Percentiles rank a stretch among this genome's conserved stretches.
phyloP scores from a whole-genome alignment of 64 coral and sea anemone species.

The Pachyseris speciosa region DNA sequence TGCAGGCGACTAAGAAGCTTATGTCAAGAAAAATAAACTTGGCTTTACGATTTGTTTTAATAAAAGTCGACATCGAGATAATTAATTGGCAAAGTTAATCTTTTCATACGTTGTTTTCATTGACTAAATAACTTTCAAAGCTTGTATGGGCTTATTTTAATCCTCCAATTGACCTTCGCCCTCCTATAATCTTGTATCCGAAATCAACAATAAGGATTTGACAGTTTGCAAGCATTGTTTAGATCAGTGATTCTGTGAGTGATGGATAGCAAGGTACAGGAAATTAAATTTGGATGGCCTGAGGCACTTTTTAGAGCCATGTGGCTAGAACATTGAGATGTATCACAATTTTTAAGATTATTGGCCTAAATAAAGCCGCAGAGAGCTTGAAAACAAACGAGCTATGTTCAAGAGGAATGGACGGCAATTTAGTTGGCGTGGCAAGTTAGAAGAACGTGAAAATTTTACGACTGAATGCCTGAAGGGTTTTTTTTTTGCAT shows the following conservation, averaged over 20 bases:
- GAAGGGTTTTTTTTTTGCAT: too few species aligned
- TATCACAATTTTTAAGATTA: background rate
- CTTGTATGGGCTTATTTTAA: background rate
- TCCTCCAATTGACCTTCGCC: constrained; percentile 17
- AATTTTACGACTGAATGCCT: too few species aligned
- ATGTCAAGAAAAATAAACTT: background rate
- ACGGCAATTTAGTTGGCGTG: too few species aligned
- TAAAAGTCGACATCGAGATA: constrained; percentile 20
- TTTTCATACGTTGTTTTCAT: constrained; percentile 9
- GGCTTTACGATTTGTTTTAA: background rate
- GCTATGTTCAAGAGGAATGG: too few species aligned
- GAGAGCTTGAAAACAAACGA: background rate
- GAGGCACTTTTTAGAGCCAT: background rate
- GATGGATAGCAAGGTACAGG: background rate
- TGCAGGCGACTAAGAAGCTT: too few species aligned
- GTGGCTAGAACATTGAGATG: background rate
- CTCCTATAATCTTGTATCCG: background rate
- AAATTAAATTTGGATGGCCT: constrained; percentile 24
- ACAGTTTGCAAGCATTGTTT: constrained; percentile 9
- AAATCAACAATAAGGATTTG: background rate
- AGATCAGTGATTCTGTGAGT: background rate
- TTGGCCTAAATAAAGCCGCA: background rate
- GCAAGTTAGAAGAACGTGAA: too few species aligned
- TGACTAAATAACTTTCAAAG: background rate
- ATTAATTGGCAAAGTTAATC: background rate